Conservation (phyloP, 1,140 invertebrate genomes). For the Lepidurus packardi region DNA sequence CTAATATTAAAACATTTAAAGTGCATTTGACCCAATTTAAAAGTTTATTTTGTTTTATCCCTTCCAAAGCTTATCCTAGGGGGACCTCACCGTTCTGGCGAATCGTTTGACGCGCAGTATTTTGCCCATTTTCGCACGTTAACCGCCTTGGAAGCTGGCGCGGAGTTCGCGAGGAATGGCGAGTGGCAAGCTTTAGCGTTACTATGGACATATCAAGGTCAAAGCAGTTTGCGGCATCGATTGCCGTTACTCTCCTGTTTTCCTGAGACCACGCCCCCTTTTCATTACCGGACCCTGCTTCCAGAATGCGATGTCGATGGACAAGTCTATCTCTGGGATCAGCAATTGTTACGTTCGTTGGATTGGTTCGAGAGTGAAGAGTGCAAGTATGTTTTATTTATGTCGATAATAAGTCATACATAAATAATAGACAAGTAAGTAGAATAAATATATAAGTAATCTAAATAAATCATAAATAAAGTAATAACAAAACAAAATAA, state of each 20-base stretch:
- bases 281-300: slow-evolving; percentile 59
- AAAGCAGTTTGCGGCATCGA: slow-evolving; percentile 58
- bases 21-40: background rate
- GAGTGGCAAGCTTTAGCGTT: slow-evolving; percentile 54
- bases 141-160: slow-evolving; percentile 52
- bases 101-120: slow-evolving; percentile 52
- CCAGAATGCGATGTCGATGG: slow-evolving; percentile 54
- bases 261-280: slow-evolving; percentile 66
- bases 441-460: too few relatives aligned
- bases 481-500: too few relatives aligned
- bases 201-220: slow-evolving; percentile 65
- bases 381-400: slow-evolving; percentile 46
- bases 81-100: slow-evolving; percentile 44
- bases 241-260: slow-evolving; percentile 65
- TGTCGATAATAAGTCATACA: too few relatives aligned
- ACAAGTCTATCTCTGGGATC: slow-evolving; percentile 49
- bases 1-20: slow-evolving; percentile 30
- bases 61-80: slow-evolving; percentile 45
- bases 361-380: slow-evolving; percentile 61
- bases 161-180: slow-evolving; percentile 59
- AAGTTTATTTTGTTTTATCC: slow-evolving; percentile 33
- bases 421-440: too few relatives aligned
- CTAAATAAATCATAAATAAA: too few relatives aligned
- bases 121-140: slow-evolving; percentile 56
- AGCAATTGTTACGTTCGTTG: slow-evolving; percentile 49